A percentile compares a stretch with the other conserved stretches of the same genome.
Evolutionary conservation across 2,797 vertebrate species (phyloP).

Genomic region (Cyprinella venusta): DNA sequence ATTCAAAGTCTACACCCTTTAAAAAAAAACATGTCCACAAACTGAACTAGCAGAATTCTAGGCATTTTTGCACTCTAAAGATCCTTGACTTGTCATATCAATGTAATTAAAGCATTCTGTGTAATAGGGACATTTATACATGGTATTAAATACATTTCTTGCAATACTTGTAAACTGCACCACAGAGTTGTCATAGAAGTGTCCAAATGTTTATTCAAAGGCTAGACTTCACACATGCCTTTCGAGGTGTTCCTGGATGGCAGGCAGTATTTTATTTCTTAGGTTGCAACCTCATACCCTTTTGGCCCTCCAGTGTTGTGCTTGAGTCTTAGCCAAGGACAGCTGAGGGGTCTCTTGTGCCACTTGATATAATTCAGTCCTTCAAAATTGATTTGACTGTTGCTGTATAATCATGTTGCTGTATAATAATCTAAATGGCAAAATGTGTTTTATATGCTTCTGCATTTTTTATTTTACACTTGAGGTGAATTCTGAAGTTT

Average conservation of each 20-base stretch:
- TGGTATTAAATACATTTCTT: background rate
- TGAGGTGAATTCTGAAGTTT: background rate
- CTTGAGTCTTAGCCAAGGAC: slow-evolving; percentile 68
- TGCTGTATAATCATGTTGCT: background rate
- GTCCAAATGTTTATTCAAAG: background rate
- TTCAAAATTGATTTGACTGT: background rate
- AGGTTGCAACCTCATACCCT: slow-evolving; percentile 62
- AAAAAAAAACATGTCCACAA: background rate
- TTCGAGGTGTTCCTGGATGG: background rate
- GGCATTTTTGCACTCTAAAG: background rate
- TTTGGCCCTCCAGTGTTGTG: slow-evolving; percentile 56
- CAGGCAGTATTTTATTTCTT: slow-evolving; percentile 51
- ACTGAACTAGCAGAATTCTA: background rate
- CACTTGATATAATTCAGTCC: slow-evolving; percentile 45
- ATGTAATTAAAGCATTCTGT: background rate
- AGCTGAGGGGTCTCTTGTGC: slow-evolving; percentile 60
- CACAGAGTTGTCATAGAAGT: background rate
- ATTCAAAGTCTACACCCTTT: background rate
- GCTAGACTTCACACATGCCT: slow-evolving; percentile 14
- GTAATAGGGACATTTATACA: background rate
- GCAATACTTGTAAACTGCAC: background rate
- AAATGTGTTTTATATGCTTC: background rate
- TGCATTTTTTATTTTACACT: background rate
- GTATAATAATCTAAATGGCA: background rate
- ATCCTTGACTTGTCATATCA: background rate